Base-by-base conservation (phyloP, 2,888 invertebrate genomes). In the Drosophila subquinaria region DNA sequence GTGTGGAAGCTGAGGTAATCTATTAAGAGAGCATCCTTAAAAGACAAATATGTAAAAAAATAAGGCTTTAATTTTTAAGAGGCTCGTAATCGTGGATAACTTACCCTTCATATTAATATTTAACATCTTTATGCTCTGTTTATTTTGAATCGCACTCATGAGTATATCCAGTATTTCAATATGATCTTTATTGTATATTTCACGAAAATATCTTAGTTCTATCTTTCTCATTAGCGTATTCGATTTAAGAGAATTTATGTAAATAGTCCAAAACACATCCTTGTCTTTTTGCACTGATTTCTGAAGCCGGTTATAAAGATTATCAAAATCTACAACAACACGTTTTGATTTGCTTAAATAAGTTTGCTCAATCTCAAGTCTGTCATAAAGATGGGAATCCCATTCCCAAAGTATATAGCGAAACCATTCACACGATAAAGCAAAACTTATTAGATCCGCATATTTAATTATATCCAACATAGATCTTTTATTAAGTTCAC, bases 361-460 rank as follows among this genome's bases (percentile, higher is more conserved):
- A 1, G 11, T 56, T 13, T 20, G 33, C 10, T 56, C 55, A 43
- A 33, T 43, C 17, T 43, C 13, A 35, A 56, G 55, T 6, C 10
- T 20, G 6, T 43, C 20, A 35, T 33, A 56, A 9, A 56, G 43
- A 9, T 4, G 0, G 0, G 33, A 2, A 33, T 56, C 20, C 42
- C 43, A 43, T n/a, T 56, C 10, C 13, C 8, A 20, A 4, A 56
- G 13, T 9, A 35, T 33, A 56, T 43, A 8, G n/a, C 33, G 55
- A 43, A 56, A 56, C 42, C 11, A 43, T 56, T 56, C 33, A 43
- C 43, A 43, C 3, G 55, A 10, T 9, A 56, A 20, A 9, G 42
- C 55, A 56, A 35, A 35, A 30, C 13, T 56, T 11, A 43, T 33
- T 0, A 56, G 33, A 43, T 56, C 55, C 2, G 33, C 11, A 17